Percentiles rank a stretch among this genome's conserved stretches.
Evolutionary conservation across 2,113 vertebrate genomes (phyloP).

Genomic region (Heterocephalus glaber): DNA sequence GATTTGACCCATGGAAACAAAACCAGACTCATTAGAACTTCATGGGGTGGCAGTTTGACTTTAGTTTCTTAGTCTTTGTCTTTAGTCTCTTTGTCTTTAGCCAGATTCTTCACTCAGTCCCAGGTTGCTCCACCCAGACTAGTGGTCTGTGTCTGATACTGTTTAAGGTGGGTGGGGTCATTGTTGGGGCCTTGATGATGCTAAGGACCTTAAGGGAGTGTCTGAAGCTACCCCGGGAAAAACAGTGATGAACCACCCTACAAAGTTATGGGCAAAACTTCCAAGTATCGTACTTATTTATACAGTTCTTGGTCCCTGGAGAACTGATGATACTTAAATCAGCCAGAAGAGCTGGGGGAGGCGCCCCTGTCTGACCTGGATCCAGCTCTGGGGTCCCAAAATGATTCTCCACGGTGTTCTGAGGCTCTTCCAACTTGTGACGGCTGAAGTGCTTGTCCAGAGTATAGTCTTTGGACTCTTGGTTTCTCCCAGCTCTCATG

Average conservation of each 20-base stretch:
- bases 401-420: no score
- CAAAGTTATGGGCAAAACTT: neutral
- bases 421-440: accelerated
- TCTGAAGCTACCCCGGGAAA: neutral
- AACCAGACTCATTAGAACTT: neutral
- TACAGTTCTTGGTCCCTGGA: neutral
- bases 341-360: neutral
- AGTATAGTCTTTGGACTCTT: neutral
- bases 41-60: neutral
- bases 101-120: neutral
- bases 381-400: neutral
- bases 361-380: neutral
- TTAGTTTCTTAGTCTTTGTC: no score
- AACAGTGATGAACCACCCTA: neutral
- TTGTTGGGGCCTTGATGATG: neutral
- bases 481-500: neutral
- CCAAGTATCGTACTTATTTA: neutral
- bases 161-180: accelerated
- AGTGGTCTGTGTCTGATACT: neutral
- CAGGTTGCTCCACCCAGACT: neutral
- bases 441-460: accelerated
- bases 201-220: neutral
- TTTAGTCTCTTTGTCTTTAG: neutral
- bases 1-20: no score
- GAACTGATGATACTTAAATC: neutral